Conservation (phyloP, 2,797 vertebrate species). For the Mormyrus proboscirostris region DNA sequence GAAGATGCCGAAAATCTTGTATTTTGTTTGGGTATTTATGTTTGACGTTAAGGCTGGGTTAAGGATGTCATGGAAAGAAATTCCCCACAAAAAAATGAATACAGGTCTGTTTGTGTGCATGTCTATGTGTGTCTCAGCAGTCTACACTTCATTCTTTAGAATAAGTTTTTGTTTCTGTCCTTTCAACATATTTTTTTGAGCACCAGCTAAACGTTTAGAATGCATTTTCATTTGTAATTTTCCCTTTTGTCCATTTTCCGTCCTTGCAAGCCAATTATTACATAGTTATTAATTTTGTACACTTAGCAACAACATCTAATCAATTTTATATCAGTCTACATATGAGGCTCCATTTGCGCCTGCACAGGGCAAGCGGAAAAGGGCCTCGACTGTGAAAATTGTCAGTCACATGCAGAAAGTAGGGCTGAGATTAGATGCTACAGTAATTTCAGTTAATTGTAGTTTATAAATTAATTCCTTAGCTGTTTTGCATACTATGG, state of each 20-base stretch:
- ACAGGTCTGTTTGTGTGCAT: not conserved
- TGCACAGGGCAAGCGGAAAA: constrained; percentile 31
- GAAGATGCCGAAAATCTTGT: not conserved
- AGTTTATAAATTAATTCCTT: not conserved
- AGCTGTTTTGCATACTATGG: not conserved
- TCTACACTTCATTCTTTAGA: constrained; percentile 7
- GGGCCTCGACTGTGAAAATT: constrained; percentile 47
- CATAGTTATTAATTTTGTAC: constrained; percentile 30
- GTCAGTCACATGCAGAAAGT: constrained; percentile 20
- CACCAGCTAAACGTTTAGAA: constrained; percentile 2
- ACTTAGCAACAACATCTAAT: constrained; percentile 18
- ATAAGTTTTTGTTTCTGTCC: constrained; percentile 18
- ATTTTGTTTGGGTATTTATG: not conserved
- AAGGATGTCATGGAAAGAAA: not conserved
- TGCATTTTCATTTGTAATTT: not conserved
- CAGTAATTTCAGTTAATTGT: not conserved
- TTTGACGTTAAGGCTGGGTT: not conserved
- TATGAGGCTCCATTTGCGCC: constrained; percentile 18
- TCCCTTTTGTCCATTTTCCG: not conserved
- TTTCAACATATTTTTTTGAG: not conserved
- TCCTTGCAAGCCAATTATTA: not conserved
- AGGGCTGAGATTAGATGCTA: not conserved
- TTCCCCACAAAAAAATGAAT: not conserved
- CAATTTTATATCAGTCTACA: constrained; percentile 20
- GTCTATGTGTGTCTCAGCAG: not conserved